A percentile compares a stretch with the other conserved stretches of the same genome.
These are phyloP conservation scores for Plutomurus gul DNA, from an alignment of 1,140 invertebrate genomes.

Conservation along the genomic window DNA sequence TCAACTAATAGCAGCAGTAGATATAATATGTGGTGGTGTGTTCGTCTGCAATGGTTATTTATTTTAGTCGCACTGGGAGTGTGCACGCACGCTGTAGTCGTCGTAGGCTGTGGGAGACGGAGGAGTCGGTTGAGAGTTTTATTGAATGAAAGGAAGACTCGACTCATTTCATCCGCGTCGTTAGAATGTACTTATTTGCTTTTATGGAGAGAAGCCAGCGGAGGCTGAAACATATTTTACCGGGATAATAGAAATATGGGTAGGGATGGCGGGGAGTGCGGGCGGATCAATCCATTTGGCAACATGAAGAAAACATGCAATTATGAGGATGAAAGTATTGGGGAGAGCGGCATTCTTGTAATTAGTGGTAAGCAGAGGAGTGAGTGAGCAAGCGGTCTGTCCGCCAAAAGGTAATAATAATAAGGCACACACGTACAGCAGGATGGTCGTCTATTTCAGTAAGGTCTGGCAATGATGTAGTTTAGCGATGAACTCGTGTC, in stretches of 20 bases:
- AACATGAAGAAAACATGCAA: constrained; percentile 3
- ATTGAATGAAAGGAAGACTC: neutral
- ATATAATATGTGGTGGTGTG: too few relatives aligned
- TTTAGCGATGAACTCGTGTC: neutral
- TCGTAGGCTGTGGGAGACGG: neutral
- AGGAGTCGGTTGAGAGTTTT: neutral
- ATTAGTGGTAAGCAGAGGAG: too few relatives aligned
- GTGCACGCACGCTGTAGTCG: neutral
- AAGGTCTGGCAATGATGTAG: neutral
- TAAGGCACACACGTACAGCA: too few relatives aligned
- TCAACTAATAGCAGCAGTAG: too few relatives aligned
- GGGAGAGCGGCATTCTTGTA: too few relatives aligned
- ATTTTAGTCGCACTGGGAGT: neutral
- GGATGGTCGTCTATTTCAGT: too few relatives aligned
- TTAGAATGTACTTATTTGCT: neutral
- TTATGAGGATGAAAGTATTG: constrained; percentile 8
- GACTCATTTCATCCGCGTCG: neutral
- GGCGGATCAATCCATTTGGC: constrained; percentile 17
- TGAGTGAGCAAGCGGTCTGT: too few relatives aligned
- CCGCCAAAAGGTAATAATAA: too few relatives aligned
- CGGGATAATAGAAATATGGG: neutral
- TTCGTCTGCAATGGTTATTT: too few relatives aligned
- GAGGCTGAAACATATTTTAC: neutral
- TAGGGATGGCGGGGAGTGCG: neutral
- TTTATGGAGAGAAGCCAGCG: neutral